phyloP scores from a whole-genome alignment of 1,140 invertebrate species.

The Psilanteris sp. region DNA sequence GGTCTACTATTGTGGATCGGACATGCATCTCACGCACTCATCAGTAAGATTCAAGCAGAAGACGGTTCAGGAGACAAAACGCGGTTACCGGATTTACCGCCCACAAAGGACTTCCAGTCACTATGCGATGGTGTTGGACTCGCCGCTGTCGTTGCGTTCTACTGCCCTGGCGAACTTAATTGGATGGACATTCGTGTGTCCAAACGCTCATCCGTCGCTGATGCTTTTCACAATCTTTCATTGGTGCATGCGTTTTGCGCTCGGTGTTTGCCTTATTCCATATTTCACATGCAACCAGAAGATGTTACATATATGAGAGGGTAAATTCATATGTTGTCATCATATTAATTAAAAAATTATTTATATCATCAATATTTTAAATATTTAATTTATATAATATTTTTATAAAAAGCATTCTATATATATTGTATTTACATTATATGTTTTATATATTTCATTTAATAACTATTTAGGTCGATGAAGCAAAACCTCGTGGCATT shows the following conservation, averaged over 20 bases:
- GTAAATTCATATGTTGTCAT: slow-evolving; percentile 78
- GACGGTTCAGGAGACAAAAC: slow-evolving; percentile 75
- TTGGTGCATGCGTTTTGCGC: slow-evolving; percentile 93
- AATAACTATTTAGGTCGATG: slow-evolving; percentile 85
- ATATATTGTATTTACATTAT: slow-evolving; percentile 1
- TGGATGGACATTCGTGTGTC: slow-evolving; percentile 87
- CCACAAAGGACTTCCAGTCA: slow-evolving; percentile 78
- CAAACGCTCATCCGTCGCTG: slow-evolving; percentile 87
- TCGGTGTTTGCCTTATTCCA: slow-evolving; percentile 90
- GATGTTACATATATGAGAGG: slow-evolving; percentile 97
- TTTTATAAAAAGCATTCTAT: too few species aligned
- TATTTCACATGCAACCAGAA: slow-evolving; percentile 97
- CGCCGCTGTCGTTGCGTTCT: slow-evolving; percentile 93
- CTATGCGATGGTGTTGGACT: slow-evolving; percentile 95
- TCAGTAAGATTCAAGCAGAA: slow-evolving; percentile 80
- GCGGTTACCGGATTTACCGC: slow-evolving; percentile 77
- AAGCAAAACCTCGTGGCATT: slow-evolving; percentile 95
- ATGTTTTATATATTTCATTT: too few species aligned
- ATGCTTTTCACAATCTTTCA: slow-evolving; percentile 96
- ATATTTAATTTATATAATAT: too few species aligned
- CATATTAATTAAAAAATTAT: too few species aligned
- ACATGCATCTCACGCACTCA: slow-evolving; percentile 89
- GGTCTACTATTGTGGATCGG: slow-evolving; percentile 95
- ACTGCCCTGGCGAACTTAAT: slow-evolving; percentile 93
- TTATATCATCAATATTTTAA: too few species aligned